Conservation (phyloP, 1,140 invertebrate genomes). For the Nomia melanderi region DNA sequence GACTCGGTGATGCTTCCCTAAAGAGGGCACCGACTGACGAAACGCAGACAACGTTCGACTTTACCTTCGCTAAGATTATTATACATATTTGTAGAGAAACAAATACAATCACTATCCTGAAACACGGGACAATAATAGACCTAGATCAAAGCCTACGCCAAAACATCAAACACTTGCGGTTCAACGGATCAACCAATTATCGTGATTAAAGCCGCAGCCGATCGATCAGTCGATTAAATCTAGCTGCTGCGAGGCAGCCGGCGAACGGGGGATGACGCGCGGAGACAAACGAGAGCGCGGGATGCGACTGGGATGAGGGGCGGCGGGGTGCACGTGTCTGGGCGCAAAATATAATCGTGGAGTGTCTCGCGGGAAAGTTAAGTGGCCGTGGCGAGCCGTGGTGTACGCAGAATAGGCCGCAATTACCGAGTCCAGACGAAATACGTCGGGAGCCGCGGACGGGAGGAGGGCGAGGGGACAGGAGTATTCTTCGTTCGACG, state of each 20-base stretch:
- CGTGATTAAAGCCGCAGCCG: neutral
- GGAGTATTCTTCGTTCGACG: conserved; percentile 40
- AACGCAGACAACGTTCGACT: no score
- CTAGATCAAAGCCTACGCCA: no score
- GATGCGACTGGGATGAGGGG: neutral
- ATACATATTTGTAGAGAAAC: no score
- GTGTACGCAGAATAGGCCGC: conserved; percentile 57
- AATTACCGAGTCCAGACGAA: conserved; percentile 65
- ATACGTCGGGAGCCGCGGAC: conserved; percentile 7
- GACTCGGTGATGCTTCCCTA: no score
- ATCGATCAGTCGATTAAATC: conserved; percentile 14
- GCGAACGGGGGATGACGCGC: neutral
- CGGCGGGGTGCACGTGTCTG: conserved; percentile 49
- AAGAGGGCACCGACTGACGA: no score
- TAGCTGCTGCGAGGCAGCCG: neutral
- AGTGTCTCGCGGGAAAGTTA: conserved; percentile 63
- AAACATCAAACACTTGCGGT: no score
- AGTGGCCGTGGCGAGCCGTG: conserved; percentile 61
- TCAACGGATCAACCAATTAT: neutral
- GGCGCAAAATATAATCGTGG: conserved; percentile 62
- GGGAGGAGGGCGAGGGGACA: neutral
- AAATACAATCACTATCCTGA: no score
- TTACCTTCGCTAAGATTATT: no score
- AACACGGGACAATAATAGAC: no score
- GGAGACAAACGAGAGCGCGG: neutral